Evolutionary conservation across 2,797 vertebrate genomes (phyloP), one percentile per base, ranked within the genome.

Genomic region (Chanos chanos): DNA sequence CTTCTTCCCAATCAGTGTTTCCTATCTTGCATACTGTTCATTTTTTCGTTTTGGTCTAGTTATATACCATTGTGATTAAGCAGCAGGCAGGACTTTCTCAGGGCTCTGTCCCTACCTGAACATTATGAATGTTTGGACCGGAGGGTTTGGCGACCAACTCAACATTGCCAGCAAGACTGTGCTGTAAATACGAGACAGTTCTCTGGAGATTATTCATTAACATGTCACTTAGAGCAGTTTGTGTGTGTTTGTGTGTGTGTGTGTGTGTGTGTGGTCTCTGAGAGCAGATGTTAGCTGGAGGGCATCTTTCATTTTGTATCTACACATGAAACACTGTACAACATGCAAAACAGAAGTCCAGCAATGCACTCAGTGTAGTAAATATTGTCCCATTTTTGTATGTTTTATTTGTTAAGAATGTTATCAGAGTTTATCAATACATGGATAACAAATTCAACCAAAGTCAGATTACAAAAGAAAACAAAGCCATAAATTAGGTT

Each of bases 211-310:
- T 66, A 59, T 52, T 66, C 59, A 66, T 66, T 66, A 52, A 58
- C 55, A 51, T 51, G 37, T 66, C 55, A 66, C 47, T 59, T 50
- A 18, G 39, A 33, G 41, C 40, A 22, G 25, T 55, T 55, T 48
- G 33, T 40, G 68, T 36, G 30, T 72, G 72, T 66, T 68, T 75
- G 77, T 62, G 72, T 73, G 58, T n/a, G 55, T 48, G 33, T 40
- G 68, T 36, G 30, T 72, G 72, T 66, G 68, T 75, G 77, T 62
- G 72, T 73, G 58, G 45, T 58, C 18, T 60, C 24, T 51, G 22
- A 31, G 56, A 66, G 58, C 64, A 88, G 85, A 89, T 89, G 87
- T 89, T 86, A 79, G 84, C 88, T 85, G 24, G 36, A 57, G 86
- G 84, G 82, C 24, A 60, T 77, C 75, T 83, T 50, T 40, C 80